Evolutionary conservation across 2,113 vertebrate species (phyloP), one percentile per base, ranked within the genome.

Genomic region (Pteronura brasiliensis): DNA sequence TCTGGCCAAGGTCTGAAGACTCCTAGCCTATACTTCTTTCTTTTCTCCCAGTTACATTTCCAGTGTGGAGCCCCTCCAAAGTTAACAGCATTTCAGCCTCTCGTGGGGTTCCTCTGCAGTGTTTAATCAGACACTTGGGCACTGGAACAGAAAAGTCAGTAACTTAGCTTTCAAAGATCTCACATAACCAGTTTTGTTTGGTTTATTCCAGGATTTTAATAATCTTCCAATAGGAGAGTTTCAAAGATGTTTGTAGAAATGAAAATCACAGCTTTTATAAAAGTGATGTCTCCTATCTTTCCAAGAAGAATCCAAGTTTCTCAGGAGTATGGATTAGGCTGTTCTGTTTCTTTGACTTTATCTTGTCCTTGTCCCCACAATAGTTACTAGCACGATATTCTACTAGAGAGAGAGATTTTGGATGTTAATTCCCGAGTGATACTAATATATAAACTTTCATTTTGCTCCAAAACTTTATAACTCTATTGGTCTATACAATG

Each of bases 201-300:
- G 15, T 10, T 90, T 88, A 80, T 57, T 87, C 69, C 14, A 92
- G 44, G 36, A 76, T 88, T 69, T 61, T 91, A 55, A 47, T 82
- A 96, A 89, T 63, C 42, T 96, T 83, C 44, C 6, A 42, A 2
- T 34, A 47, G 21, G 47, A 69, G 34, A 34, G 6, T 59, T 96
- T 88, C 36, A 79, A 76, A 87, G 69, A 69, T 36, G 15, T 79
- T 77, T 69, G 11, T 89, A 44, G 59, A 69, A 90, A 80, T 77
- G 21, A 55, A 96, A 96, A 91, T 77, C 10, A 61, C 15, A 91
- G 36, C 9, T n/a, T 92, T 93, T 93, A 83, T 25, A 61, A 82
- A 93, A 83, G 42, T 55, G 65, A 3, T n/a, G 36, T 84, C 8
- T 90, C 25, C 11, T 14, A 65, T 55, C 10, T 93, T 94, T 79